These are phyloP conservation scores for Eulemur albifrons DNA, from an alignment of 2,797 vertebrate genomes.

Conservation along the genomic window DNA sequence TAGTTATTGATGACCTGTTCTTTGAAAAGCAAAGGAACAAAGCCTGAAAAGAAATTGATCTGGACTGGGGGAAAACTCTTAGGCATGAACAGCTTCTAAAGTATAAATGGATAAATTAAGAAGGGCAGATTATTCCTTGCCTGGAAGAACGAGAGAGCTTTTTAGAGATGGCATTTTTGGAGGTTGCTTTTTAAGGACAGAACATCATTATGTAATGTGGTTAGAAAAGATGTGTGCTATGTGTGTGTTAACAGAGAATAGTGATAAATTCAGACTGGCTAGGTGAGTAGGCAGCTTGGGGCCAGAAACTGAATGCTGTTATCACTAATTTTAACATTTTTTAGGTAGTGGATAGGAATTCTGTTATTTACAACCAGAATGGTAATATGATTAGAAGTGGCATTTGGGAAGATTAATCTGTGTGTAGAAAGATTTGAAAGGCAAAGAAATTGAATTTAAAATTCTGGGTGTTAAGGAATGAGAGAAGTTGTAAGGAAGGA, in stretches of 20 bases:
- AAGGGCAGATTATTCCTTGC: neutral
- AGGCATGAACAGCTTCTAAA: neutral
- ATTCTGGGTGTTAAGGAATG: neutral
- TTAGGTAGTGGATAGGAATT: neutral
- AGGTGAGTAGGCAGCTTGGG: neutral
- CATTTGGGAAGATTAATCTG: neutral
- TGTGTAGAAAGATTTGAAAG: neutral
- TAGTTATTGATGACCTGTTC: neutral
- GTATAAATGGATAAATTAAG: neutral
- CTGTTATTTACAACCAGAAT: neutral
- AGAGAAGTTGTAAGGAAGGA: neutral
- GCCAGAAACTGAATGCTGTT: neutral
- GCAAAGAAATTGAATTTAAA: neutral
- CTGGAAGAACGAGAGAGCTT: neutral
- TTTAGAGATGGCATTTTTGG: neutral
- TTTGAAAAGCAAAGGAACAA: slow-evolving; percentile 35
- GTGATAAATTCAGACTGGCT: neutral
- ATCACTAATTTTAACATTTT: neutral
- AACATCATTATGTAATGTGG: neutral
- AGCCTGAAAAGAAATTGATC: neutral
- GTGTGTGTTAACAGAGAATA: neutral
- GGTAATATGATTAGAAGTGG: neutral
- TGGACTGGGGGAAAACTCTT: neutral
- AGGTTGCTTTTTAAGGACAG: neutral
- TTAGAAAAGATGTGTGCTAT: neutral